Base-by-base conservation (phyloP, 1,140 invertebrate genomes). In the Triops cancriformis region DNA sequence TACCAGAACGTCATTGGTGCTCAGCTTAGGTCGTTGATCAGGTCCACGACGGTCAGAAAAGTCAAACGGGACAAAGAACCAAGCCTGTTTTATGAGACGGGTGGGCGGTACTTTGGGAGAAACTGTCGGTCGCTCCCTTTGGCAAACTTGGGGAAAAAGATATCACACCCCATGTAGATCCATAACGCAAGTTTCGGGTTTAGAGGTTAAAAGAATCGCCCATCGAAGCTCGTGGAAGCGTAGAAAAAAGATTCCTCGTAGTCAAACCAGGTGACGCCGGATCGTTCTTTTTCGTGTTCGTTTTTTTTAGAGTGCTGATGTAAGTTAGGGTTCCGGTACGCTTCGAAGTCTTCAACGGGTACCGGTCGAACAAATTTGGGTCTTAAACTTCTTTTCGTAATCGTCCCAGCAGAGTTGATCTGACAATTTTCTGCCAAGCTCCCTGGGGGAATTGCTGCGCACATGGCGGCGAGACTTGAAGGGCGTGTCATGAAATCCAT, bases 11-110 rank as follows among this genome's bases (percentile, higher is more conserved):
- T 64, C 51, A 64, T 64, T 64, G 51, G 51, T 23, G 51, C 23
- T 64, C 51, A n/a, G 51, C 51, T 64, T 23, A 64, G 51, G 14
- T 64, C 51, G 51, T 64, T n/a, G 51, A 64, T 64, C 51, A 64
- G 51, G 51, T 64, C 51, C 51, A 64, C 23, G 51, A 14, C 51
- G 51, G 51, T 64, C 51, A 64, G 51, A 64, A 64, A 64, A 64
- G 51, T 64, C 51, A 64, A 64, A 23, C 51, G 51, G 51, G 51
- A 64, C 51, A 64, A 64, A 64, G 51, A 64, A 64, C 51, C 18
- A 64, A 37, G 51, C 18, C 51, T 64, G 51, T 64, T 64, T 64
- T 64, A 64, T 64, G 51, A 64, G 51, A 64, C 51, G n/a, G 51
- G 18, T 23, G 51, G 51, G 23, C 51, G 51, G 51, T 5, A 23